Evolutionary conservation across 1,140 invertebrate genomes (phyloP).

Genomic region (Nasonia giraulti): DNA sequence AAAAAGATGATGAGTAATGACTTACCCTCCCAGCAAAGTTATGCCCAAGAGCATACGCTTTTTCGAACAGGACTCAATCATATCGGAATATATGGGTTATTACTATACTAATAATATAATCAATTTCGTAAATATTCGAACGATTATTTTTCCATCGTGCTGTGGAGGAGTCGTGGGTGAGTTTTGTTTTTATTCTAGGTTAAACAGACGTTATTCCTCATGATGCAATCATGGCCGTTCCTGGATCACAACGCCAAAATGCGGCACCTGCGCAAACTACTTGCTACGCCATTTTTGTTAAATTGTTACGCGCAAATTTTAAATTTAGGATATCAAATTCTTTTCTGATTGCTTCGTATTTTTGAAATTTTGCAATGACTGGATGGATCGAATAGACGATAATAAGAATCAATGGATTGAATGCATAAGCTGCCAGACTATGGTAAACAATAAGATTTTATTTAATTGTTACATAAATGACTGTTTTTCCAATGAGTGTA

Average conservation of each 20-base stretch:
- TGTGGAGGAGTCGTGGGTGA: not conserved
- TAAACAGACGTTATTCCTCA: not conserved
- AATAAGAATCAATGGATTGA: not conserved
- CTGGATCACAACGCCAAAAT: not conserved
- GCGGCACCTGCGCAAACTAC: too few relatives aligned
- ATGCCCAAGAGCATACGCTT: conserved; percentile 81
- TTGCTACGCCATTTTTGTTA: too few relatives aligned
- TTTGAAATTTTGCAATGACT: not conserved
- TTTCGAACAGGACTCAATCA: conserved; percentile 82
- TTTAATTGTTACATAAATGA: conserved; percentile 49
- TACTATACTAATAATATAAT: not conserved
- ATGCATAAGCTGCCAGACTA: not conserved
- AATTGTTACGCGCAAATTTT: too few relatives aligned
- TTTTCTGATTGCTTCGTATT: too few relatives aligned
- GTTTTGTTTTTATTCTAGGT: conserved; percentile 1
- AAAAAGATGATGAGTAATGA: conserved; percentile 51
- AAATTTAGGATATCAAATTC: too few relatives aligned
- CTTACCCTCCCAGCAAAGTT: conserved; percentile 78
- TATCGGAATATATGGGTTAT: conserved; percentile 57
- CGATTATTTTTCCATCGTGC: not conserved
- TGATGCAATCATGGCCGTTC: too few relatives aligned
- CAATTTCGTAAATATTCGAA: not conserved
- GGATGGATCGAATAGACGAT: not conserved
- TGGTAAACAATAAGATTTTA: conserved; percentile 52
- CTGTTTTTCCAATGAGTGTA: conserved; percentile 45